Percentiles rank a stretch among this genome's conserved stretches.
phyloP scores from a whole-genome alignment of 2,113 vertebrate species.

The Sclerurus mexicanus region DNA sequence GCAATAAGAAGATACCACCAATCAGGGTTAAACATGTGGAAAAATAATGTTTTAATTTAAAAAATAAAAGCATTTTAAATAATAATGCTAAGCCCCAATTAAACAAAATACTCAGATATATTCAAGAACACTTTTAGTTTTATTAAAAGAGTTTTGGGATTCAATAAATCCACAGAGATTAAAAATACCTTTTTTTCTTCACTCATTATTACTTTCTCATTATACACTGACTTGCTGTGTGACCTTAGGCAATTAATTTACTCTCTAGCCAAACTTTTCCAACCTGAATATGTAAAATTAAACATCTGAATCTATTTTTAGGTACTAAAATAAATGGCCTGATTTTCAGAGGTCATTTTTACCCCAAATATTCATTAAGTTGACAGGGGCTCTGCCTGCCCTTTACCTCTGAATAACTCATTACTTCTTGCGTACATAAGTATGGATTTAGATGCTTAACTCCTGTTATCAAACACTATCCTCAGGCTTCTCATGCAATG shows the following conservation, averaged over 20 bases:
- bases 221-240: constrained; percentile 58
- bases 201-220: constrained; percentile 70
- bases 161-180: constrained; percentile 53
- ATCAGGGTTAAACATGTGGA: neutral
- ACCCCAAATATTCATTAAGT: constrained; percentile 49
- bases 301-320: constrained; percentile 51
- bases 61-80: neutral
- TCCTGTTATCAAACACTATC: neutral
- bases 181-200: constrained; percentile 52
- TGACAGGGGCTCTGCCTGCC: constrained; percentile 2
- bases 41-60: neutral
- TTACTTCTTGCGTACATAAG: neutral
- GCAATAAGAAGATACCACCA: neutral
- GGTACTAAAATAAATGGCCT: constrained; percentile 36
- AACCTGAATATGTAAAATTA: constrained; percentile 67
- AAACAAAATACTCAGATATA: neutral
- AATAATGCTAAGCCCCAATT: neutral
- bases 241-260: constrained; percentile 71
- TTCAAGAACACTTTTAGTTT: constrained; percentile 19
- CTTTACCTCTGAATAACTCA: constrained; percentile 39
- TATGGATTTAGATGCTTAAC: neutral
- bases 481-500: neutral
- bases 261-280: constrained; percentile 60
- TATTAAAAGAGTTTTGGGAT: constrained; percentile 47
- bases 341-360: constrained; percentile 57